A percentile compares a stretch with the other conserved stretches of the same genome.
Evolutionary conservation across 2,113 vertebrate genomes (phyloP).

Genomic region (Vimba vimba): DNA sequence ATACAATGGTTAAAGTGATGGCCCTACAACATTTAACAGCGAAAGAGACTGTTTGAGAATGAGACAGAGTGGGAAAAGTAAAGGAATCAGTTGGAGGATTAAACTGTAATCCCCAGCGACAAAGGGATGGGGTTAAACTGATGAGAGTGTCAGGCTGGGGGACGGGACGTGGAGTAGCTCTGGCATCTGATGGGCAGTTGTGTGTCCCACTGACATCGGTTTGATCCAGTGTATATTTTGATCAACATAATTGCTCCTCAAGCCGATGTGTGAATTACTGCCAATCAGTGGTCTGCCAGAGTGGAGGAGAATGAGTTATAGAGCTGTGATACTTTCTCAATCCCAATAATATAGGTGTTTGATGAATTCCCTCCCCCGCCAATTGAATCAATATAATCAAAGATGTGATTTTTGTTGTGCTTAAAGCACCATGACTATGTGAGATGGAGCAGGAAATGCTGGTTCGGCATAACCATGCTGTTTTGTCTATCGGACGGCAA

Average conservation of each 20-base stretch:
- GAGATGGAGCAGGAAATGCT: background rate
- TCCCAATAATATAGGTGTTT: constrained; percentile 42
- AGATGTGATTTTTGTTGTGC: constrained; percentile 1
- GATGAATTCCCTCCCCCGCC: constrained; percentile 5
- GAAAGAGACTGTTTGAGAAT: constrained; percentile 46
- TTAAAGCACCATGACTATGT: background rate
- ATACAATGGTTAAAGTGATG: background rate
- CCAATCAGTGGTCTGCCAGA: background rate
- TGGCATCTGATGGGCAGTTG: constrained; percentile 1
- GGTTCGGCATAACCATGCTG: background rate
- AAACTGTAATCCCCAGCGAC: constrained; percentile 52
- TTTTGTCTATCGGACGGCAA: constrained; percentile 27
- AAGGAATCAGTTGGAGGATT: constrained; percentile 54
- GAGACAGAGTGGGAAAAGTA: background rate
- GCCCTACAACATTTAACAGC: constrained; percentile 49
- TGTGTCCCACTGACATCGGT: constrained; percentile 14
- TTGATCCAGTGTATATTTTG: constrained; percentile 31
- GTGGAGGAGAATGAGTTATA: background rate
- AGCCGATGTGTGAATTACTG: constrained; percentile 39
- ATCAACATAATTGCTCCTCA: constrained; percentile 44
- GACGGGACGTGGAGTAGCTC: background rate
- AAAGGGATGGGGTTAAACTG: constrained; percentile 46
- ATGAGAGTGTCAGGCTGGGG: constrained; percentile 22
- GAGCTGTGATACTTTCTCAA: constrained; percentile 20
- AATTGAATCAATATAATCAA: constrained; percentile 1